These are phyloP conservation scores for Ascaphus truei DNA, from an alignment of 2,113 vertebrate species.

Conservation along the genomic window DNA sequence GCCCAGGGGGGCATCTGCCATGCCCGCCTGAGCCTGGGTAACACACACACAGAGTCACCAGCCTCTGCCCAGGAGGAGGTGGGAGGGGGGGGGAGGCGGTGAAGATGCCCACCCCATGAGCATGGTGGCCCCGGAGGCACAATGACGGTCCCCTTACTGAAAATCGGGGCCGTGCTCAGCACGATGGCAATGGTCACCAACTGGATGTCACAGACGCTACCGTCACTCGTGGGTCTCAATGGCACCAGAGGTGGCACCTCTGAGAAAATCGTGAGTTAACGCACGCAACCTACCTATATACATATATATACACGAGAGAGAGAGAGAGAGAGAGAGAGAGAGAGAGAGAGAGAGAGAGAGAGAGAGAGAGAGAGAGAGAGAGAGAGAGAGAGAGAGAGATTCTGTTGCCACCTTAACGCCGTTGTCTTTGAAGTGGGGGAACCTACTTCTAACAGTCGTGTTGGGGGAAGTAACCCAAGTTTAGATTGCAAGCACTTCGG, in stretches of 20 bases:
- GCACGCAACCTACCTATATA: too few species aligned
- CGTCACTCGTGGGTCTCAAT: constrained; percentile 83
- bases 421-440: background rate
- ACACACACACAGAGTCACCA: background rate
- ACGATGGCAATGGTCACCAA: constrained; percentile 91
- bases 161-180: constrained; percentile 87
- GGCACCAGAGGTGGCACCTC: constrained; percentile 82
- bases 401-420: too few species aligned
- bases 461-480: background rate
- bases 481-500: background rate
- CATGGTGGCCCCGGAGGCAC: constrained; percentile 45
- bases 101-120: constrained; percentile 44
- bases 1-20: background rate
- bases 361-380: too few species aligned
- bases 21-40: background rate
- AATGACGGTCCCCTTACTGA: constrained; percentile 81
- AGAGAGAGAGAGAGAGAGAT: too few species aligned
- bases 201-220: constrained; percentile 89
- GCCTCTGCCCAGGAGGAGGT: background rate
- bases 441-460: background rate
- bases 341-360: too few species aligned
- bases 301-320: too few species aligned
- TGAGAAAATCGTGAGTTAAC: constrained; percentile 82
- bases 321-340: too few species aligned
- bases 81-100: constrained; percentile 44